Percentiles rank a stretch among this genome's conserved stretches.
Conservation (phyloP, 2,113 vertebrate genomes). For the Cavia aperea region DNA sequence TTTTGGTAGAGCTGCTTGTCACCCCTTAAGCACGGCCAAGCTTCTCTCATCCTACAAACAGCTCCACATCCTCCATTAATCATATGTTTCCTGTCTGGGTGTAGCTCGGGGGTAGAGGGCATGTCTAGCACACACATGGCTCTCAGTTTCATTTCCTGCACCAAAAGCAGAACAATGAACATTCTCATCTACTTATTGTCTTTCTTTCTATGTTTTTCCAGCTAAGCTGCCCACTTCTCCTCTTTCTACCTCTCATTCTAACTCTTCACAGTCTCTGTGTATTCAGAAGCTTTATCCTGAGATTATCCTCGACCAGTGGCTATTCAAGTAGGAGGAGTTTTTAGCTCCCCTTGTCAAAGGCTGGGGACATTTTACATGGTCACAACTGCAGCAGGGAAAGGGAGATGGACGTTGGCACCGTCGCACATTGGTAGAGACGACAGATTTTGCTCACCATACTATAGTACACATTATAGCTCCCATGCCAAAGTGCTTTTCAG, state of each 20-base stretch:
- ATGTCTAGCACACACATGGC: background rate
- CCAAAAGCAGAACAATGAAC: background rate
- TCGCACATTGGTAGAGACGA: background rate
- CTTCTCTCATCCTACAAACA: background rate
- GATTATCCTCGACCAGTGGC: background rate
- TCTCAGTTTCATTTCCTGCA: background rate
- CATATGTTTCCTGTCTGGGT: background rate
- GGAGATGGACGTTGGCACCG: background rate
- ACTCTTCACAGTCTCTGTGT: background rate
- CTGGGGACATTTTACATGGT: background rate
- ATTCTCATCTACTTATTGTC: background rate
- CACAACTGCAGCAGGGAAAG: background rate
- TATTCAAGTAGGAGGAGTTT: background rate
- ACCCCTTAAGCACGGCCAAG: background rate
- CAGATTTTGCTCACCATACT: background rate
- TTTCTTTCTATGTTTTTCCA: background rate
- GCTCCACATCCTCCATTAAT: background rate
- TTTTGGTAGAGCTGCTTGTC: background rate
- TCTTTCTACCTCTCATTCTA: background rate
- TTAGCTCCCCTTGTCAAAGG: background rate
- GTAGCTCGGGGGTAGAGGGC: background rate
- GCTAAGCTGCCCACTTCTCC: background rate
- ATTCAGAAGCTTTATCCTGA: background rate
- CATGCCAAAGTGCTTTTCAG: background rate
- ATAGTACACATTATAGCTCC: rapidly evolving